A percentile compares a stretch with the other conserved stretches of the same genome.
phyloP scores from a whole-genome alignment of 2,797 vertebrate species.

The Pachyuromys duprasi region DNA sequence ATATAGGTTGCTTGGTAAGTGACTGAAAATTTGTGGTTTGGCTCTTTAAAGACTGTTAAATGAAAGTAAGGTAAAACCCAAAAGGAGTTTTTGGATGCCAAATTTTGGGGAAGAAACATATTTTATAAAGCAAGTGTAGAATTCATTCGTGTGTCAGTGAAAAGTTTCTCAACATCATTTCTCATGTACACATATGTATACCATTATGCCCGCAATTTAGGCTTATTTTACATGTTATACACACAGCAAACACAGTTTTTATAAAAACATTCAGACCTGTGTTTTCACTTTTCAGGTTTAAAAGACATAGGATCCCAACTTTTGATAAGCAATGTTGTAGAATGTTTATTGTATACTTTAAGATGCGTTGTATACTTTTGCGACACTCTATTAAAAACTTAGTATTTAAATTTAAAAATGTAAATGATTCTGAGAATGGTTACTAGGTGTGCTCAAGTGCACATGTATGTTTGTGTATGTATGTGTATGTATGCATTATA shows the following conservation, averaged over 20 bases:
- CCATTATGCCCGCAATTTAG: slow-evolving; percentile 25
- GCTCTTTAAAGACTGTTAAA: slow-evolving; percentile 28
- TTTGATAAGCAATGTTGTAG: slow-evolving; percentile 15
- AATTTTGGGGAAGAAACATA: slow-evolving; percentile 47
- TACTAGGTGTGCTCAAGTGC: neutral
- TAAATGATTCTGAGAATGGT: slow-evolving; percentile 6
- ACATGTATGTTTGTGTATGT: neutral
- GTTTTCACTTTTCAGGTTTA: slow-evolving; percentile 69
- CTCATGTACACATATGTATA: neutral
- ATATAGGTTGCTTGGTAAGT: neutral
- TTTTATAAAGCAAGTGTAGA: slow-evolving; percentile 52
- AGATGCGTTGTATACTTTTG: slow-evolving; percentile 40
- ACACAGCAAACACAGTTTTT: neutral
- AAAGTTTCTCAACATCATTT: neutral
- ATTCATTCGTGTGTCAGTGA: slow-evolving; percentile 24
- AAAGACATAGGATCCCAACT: neutral
- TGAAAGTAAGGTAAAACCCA: slow-evolving; percentile 49
- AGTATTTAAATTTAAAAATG: neutral
- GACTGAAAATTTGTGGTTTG: neutral
- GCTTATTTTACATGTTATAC: neutral
- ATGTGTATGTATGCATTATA: neutral
- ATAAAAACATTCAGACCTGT: slow-evolving; percentile 41
- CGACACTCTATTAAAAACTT: slow-evolving; percentile 33
- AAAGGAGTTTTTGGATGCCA: slow-evolving; percentile 37
- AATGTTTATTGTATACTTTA: slow-evolving; percentile 47